These are phyloP conservation scores for Oscheius myriophilus DNA, from an alignment of 2,888 invertebrate genomes.

Conservation along the genomic window DNA sequence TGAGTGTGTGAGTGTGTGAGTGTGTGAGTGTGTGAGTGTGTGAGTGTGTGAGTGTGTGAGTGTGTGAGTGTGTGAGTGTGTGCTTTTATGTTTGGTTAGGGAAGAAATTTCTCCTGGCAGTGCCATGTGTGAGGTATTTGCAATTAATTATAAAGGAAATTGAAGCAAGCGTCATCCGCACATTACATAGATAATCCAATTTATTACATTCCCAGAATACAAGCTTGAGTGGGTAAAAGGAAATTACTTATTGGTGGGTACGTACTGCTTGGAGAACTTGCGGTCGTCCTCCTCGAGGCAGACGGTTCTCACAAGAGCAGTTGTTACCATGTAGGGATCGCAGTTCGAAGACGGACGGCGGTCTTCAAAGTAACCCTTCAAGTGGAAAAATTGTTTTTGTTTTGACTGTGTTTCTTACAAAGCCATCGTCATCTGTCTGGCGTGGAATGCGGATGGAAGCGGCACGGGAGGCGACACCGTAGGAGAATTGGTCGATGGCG, in stretches of 20 bases:
- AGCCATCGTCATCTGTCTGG: constrained; percentile 69
- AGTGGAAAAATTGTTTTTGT: background rate
- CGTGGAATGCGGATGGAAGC: constrained; percentile 69
- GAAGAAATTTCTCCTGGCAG: too few relatives aligned
- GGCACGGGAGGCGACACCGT: constrained; percentile 69
- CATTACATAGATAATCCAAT: too few relatives aligned
- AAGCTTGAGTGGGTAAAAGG: too few relatives aligned
- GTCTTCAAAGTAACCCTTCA: constrained; percentile 70
- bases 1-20: too few relatives aligned
- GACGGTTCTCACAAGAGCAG: constrained; percentile 66
- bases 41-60: too few relatives aligned
- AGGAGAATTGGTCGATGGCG: constrained; percentile 92
- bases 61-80: too few relatives aligned
- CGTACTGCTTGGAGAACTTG: constrained; percentile 67
- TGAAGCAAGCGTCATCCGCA: too few relatives aligned
- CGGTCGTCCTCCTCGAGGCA: constrained; percentile 64
- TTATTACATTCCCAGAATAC: too few relatives aligned
- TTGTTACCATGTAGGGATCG: constrained; percentile 70
- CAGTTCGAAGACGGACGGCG: constrained; percentile 71
- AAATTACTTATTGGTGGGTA: constrained; percentile 39
- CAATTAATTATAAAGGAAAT: too few relatives aligned
- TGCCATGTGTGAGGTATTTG: too few relatives aligned
- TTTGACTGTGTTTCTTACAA: constrained; percentile 32
- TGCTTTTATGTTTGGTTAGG: too few relatives aligned
- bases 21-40: too few relatives aligned